Evolutionary conservation across 2,113 vertebrate genomes (phyloP).

Genomic region (Odocoileus hemionus): DNA sequence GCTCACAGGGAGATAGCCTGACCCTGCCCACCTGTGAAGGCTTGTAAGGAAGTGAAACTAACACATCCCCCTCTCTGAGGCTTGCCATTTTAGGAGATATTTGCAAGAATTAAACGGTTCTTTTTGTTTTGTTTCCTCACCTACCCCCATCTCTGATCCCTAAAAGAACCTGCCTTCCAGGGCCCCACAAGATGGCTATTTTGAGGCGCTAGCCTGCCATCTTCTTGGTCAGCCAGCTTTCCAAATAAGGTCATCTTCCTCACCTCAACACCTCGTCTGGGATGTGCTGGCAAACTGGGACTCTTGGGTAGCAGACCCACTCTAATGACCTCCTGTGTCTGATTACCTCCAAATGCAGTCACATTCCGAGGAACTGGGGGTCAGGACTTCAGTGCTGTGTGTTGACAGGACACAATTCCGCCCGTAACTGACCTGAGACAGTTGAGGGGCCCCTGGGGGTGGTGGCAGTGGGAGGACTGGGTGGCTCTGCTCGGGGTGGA

Average conservation of each 20-base stretch:
- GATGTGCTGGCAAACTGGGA: neutral
- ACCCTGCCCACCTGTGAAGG: neutral
- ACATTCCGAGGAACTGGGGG: neutral
- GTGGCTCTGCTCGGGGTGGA: neutral
- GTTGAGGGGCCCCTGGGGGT: neutral
- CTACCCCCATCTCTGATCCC: neutral
- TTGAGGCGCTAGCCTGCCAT: neutral
- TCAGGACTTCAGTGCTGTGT: neutral
- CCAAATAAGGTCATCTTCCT: neutral
- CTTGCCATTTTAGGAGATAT: neutral
- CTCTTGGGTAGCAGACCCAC: neutral
- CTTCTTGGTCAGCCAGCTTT: neutral
- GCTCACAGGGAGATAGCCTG: neutral
- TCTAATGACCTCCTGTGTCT: neutral
- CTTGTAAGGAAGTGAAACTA: neutral
- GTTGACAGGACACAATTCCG: neutral
- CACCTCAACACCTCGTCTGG: neutral
- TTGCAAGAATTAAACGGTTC: neutral
- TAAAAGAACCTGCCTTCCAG: neutral
- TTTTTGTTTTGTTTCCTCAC: neutral
- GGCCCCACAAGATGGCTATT: neutral
- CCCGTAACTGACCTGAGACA: neutral
- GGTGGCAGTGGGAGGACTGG: neutral
- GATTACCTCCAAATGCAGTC: neutral
- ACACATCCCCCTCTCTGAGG: neutral